Evolutionary conservation across 2,797 vertebrate species (phyloP).

Genomic region (Chiroxiphia lanceolata): DNA sequence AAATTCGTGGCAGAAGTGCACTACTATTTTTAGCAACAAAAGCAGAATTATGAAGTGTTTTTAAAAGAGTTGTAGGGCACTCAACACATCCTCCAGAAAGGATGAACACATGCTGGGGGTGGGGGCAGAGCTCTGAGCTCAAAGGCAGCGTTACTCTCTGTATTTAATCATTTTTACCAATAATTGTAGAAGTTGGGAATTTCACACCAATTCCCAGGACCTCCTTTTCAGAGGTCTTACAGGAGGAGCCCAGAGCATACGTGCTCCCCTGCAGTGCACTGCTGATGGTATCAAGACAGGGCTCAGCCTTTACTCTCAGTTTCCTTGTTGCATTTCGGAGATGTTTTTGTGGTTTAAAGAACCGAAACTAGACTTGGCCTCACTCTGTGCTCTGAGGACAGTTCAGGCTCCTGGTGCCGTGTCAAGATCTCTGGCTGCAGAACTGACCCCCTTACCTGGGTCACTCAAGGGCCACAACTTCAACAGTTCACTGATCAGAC

Average conservation of each 20-base stretch:
- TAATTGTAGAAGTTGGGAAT: fast-evolving
- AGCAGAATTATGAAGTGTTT: not conserved
- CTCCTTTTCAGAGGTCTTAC: not conserved
- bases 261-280: not conserved
- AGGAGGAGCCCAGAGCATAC: not conserved
- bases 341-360: slow-evolving; percentile 54
- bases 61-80: not conserved
- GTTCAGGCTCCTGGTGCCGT: not conserved
- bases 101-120: fast-evolving
- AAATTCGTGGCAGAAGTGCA: not conserved
- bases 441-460: not conserved
- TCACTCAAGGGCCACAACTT: not conserved
- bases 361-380: not conserved
- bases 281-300: not conserved
- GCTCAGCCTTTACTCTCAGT: not conserved
- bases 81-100: not conserved
- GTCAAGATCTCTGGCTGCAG: not conserved
- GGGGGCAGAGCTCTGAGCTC: not conserved
- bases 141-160: not conserved
- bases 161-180: not conserved
- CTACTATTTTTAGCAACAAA: not conserved
- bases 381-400: not conserved
- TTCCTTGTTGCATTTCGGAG: slow-evolving; percentile 28
- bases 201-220: not conserved
- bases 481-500: fast-evolving